phyloP scores from a whole-genome alignment of 2,113 vertebrate species.

The Sinocyclocheilus maitianheensis region DNA sequence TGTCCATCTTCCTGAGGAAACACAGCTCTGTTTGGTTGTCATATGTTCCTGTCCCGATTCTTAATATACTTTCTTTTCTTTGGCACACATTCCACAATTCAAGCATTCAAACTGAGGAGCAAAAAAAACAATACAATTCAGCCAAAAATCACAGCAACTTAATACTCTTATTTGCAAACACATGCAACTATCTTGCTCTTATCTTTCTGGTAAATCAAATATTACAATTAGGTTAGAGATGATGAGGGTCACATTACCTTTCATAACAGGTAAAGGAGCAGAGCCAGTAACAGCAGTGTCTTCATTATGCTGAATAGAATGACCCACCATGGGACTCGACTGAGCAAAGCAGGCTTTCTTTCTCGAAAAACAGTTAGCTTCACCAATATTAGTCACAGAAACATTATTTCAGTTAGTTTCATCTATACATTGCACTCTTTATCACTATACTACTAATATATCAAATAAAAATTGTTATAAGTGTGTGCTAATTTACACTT shows the following conservation, averaged over 20 bases:
- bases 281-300: constrained; percentile 58
- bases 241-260: constrained; percentile 60
- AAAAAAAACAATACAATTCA: neutral
- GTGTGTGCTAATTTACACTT: constrained; percentile 21
- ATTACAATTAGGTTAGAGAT: neutral
- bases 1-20: neutral
- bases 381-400: constrained; percentile 66
- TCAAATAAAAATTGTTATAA: neutral
- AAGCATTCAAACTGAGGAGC: constrained; percentile 57
- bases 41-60: neutral
- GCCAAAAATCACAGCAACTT: neutral
- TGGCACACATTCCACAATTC: constrained; percentile 19
- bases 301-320: constrained; percentile 64
- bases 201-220: neutral
- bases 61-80: constrained; percentile 24
- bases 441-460: neutral
- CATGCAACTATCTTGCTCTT: no score
- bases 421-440: neutral
- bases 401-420: neutral
- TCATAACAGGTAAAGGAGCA: constrained; percentile 57
- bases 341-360: constrained; percentile 50
- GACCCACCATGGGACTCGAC: constrained; percentile 71
- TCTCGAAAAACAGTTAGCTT: constrained; percentile 88
- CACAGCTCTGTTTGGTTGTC: neutral
- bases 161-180: neutral